Evolutionary conservation across 2,888 invertebrate genomes (phyloP).

Genomic region (Eilema sororculum): DNA sequence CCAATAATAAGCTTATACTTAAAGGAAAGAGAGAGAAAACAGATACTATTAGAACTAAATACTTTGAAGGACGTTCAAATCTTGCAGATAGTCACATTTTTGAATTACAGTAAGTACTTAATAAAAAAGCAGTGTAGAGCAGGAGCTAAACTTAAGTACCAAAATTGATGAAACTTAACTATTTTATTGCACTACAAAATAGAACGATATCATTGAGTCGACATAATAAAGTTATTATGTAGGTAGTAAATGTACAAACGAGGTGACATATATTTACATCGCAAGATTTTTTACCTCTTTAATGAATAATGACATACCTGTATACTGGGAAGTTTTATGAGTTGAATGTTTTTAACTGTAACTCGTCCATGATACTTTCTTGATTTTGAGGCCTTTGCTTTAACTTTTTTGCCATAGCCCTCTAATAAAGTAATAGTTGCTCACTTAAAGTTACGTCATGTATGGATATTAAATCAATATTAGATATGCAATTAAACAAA

Average conservation of each 20-base stretch:
- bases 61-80: too few relatives aligned
- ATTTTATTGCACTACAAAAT: conserved; percentile 14
- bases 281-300: conserved; percentile 24
- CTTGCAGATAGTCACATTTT: too few relatives aligned
- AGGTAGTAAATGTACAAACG: conserved; percentile 40
- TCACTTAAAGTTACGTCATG: not conserved
- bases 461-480: not conserved
- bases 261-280: conserved; percentile 28
- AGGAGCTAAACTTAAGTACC: not conserved
- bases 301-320: conserved; percentile 24
- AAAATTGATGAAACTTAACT: not conserved
- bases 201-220: conserved; percentile 24
- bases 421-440: not conserved
- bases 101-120: not conserved
- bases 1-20: not conserved
- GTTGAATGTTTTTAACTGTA: conserved; percentile 12
- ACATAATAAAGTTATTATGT: conserved; percentile 40
- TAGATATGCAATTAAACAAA: not conserved
- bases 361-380: not conserved
- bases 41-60: too few relatives aligned
- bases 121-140: not conserved
- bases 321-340: conserved; percentile 34
- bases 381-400: not conserved
- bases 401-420: not conserved
- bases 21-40: not conserved